Percentiles rank a stretch among this genome's conserved stretches.
phyloP scores from a whole-genome alignment of 2,888 invertebrate species.

The Limnephilus lunatus region DNA sequence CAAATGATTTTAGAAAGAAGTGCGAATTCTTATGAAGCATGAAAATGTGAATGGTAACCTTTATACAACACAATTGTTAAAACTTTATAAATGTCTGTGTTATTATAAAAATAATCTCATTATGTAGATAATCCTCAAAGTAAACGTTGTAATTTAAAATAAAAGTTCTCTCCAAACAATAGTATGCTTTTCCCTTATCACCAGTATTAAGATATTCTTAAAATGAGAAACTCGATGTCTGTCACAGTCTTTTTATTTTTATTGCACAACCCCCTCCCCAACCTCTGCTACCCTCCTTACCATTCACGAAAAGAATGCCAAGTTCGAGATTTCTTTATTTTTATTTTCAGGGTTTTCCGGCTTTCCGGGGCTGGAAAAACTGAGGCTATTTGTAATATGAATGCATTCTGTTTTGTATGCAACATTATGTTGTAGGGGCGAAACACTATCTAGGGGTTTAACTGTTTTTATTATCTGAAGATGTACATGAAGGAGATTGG shows the following conservation, averaged over 20 bases:
- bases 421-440: conserved; percentile 37
- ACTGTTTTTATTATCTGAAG: conserved; percentile 38
- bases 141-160: not conserved
- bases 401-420: conserved; percentile 52
- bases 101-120: not conserved
- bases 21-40: not conserved
- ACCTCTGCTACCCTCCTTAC: conserved; percentile 31
- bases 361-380: conserved; percentile 32
- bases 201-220: conserved; percentile 65
- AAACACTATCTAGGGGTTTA: not conserved
- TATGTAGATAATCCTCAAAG: not conserved
- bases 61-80: not conserved
- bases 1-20: not conserved
- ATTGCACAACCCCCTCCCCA: conserved; percentile 46
- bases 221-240: conserved; percentile 63
- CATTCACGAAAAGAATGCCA: conserved; percentile 58
- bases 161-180: not conserved
- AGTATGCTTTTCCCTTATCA: conserved; percentile 50
- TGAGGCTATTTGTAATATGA: conserved; percentile 47
- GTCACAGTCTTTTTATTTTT: conserved; percentile 64
- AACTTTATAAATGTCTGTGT: not conserved
- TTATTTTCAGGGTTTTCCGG: conserved; percentile 43
- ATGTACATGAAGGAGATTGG: not conserved
- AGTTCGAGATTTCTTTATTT: conserved; percentile 50
- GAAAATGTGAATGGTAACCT: no score